Evolutionary conservation across 1,140 invertebrate species (phyloP).

Genomic region (Platorchestia sp.): DNA sequence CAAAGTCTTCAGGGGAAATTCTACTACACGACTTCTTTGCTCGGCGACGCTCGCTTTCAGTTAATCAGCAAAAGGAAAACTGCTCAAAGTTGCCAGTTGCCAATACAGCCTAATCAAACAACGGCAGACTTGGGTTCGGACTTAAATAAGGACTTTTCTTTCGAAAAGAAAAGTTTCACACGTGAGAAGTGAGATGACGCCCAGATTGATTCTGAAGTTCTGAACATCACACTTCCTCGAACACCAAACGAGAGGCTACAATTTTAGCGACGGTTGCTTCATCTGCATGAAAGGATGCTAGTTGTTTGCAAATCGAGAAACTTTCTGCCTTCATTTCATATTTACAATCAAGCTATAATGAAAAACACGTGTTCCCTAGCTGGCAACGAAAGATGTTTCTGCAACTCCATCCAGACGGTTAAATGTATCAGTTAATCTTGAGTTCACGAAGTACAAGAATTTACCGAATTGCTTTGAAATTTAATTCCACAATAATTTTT

Average conservation of each 20-base stretch:
- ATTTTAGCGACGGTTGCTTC: background rate
- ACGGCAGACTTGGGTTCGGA: background rate
- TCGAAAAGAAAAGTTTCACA: background rate
- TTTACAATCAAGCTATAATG: background rate
- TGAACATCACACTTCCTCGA: background rate
- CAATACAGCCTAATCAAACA: background rate
- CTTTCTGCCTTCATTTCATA: background rate
- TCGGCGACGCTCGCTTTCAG: background rate
- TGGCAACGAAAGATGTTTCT: background rate
- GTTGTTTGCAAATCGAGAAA: background rate
- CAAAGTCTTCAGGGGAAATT: background rate
- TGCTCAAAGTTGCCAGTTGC: background rate
- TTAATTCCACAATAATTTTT: background rate
- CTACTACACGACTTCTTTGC: background rate
- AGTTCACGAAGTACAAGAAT: background rate
- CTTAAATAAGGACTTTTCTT: background rate
- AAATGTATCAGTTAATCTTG: background rate
- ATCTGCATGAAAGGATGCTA: background rate
- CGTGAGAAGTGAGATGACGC: background rate
- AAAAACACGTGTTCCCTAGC: background rate
- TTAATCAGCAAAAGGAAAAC: background rate
- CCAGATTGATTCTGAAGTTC: background rate
- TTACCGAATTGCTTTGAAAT: background rate
- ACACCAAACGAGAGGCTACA: background rate
- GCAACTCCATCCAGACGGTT: background rate